Percentiles rank a stretch among this genome's conserved stretches.
These are phyloP conservation scores for Sturmia bella DNA, from an alignment of 2,888 invertebrate species.

Conservation along the genomic window DNA sequence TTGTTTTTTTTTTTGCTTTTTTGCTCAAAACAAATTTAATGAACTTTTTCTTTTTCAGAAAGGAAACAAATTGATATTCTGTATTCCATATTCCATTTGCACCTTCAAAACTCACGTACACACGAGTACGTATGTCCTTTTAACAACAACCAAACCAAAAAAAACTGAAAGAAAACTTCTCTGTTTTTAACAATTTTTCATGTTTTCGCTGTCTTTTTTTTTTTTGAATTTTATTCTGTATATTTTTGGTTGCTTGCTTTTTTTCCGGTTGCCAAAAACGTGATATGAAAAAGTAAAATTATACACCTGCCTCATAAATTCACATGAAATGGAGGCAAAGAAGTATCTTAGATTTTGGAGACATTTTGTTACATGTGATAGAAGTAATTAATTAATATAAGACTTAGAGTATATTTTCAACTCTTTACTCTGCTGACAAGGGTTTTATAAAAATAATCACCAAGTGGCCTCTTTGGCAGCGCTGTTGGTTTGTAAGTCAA, in stretches of 20 bases:
- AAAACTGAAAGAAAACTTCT: constrained; percentile 3
- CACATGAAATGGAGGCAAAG: neutral
- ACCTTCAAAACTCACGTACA: constrained; percentile 66
- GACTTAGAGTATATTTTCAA: neutral
- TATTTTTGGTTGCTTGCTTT: constrained; percentile 36
- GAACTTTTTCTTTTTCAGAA: constrained; percentile 42
- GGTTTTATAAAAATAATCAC: too few relatives aligned
- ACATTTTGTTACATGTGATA: constrained; percentile 17
- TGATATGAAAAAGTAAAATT: constrained; percentile 59
- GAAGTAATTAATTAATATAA: constrained; percentile 37
- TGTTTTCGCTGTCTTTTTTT: constrained; percentile 5
- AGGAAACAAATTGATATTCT: constrained; percentile 58
- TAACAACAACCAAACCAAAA: neutral
- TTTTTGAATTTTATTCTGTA: neutral
- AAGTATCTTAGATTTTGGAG: constrained; percentile 2
- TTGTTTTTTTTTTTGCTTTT: neutral
- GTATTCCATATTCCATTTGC: constrained; percentile 51
- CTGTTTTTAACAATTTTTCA: constrained; percentile 31
- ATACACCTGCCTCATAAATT: constrained; percentile 15
- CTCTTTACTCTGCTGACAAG: too few relatives aligned
- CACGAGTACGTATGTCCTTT: constrained; percentile 62
- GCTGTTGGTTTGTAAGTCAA: neutral
- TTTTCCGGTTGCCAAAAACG: constrained; percentile 30
- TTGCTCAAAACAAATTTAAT: constrained; percentile 51
- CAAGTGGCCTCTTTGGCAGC: neutral